Base-by-base conservation (phyloP, 1,140 invertebrate species). In the Pseudomyrmex flavicornis region DNA sequence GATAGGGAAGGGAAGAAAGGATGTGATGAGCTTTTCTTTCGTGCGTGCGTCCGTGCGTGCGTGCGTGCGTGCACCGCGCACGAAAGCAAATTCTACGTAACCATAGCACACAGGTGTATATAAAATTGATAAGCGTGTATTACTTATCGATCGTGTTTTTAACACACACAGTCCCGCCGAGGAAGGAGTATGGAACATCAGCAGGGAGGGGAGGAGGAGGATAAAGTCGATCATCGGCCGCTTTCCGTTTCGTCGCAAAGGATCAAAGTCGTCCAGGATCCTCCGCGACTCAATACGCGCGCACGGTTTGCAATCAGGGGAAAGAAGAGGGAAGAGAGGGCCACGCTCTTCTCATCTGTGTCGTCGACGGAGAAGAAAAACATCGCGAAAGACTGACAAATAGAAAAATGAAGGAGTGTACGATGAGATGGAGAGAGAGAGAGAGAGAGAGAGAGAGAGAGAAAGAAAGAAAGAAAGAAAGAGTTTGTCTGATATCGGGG, bases 181-280 rank as follows among this genome's bases (percentile, higher is more conserved):
- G 66, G 63, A 59, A 70, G 20, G 2, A 35, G 35, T 7, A 5
- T 35, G 5, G 35, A 52, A 22, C 13, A 13, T 56, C 13, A 26
- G 17, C 52, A 17, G 65, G 20, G 26, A 22, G 20, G 20, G 20
- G 20, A 0, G 17, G 20, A 0, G 17, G 20, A 22, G 26, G 22
- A 63, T 22, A 15, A 15, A 44, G 8, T 69, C 63, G 76, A 59
- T 12, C 13, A 35, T 44, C 48, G 35, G 54, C 52, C 52, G 48
- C 22, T 62, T 46, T 70, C 66, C 66, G 70, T 44, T 80, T 80
- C 66, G 61, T 72, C 66, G 54, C 72, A 54, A 22, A 79, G 50
- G 20, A 20, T 35, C 35, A 5, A 35, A 35, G 35, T 35, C 35
- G 26, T 26, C 26, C 26, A 35, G 35, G 35, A 35, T 35, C 35